phyloP scores from a whole-genome alignment of 2,888 invertebrate genomes.

The Augochlorella aurata region DNA sequence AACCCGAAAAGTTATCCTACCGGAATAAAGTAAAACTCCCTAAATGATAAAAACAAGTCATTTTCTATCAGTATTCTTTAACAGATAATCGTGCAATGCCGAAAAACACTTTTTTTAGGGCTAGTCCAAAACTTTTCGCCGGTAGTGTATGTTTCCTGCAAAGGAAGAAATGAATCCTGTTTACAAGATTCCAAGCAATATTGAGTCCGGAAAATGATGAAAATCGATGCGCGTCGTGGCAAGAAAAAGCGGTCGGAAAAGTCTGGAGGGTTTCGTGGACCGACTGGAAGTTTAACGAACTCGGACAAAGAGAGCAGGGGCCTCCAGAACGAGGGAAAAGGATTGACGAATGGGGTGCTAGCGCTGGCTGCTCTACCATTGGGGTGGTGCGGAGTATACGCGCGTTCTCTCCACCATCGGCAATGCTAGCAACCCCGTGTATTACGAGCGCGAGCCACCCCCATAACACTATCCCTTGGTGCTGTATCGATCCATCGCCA shows the following conservation, averaged over 20 bases:
- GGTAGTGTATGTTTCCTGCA: too few species aligned
- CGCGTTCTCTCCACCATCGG: slow-evolving; percentile 60
- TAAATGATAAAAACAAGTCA: too few species aligned
- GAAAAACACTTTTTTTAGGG: too few species aligned
- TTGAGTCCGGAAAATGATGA: background rate
- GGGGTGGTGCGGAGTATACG: slow-evolving; percentile 57
- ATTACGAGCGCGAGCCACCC: slow-evolving; percentile 74
- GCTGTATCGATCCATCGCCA: slow-evolving; percentile 77
- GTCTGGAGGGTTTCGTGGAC: slow-evolving; percentile 53
- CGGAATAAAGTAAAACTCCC: too few species aligned
- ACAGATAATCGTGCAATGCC: too few species aligned
- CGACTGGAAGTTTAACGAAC: slow-evolving; percentile 73
- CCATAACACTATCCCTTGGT: slow-evolving; percentile 78
- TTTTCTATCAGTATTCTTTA: too few species aligned
- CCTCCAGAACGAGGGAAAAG: slow-evolving; percentile 63
- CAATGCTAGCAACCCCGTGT: slow-evolving; percentile 72
- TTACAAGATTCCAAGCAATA: too few species aligned
- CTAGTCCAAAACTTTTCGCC: too few species aligned
- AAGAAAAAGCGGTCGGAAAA: slow-evolving; percentile 42
- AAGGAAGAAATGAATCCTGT: too few species aligned
- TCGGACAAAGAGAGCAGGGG: slow-evolving; percentile 69
- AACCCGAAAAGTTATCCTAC: too few species aligned
- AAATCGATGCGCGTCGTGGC: slow-evolving; percentile 26
- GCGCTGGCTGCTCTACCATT: slow-evolving; percentile 52
- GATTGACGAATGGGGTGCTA: slow-evolving; percentile 71